Evolutionary conservation across 2,113 vertebrate genomes (phyloP), one percentile per base, ranked within the genome.

Genomic region (Ellobius talpinus): DNA sequence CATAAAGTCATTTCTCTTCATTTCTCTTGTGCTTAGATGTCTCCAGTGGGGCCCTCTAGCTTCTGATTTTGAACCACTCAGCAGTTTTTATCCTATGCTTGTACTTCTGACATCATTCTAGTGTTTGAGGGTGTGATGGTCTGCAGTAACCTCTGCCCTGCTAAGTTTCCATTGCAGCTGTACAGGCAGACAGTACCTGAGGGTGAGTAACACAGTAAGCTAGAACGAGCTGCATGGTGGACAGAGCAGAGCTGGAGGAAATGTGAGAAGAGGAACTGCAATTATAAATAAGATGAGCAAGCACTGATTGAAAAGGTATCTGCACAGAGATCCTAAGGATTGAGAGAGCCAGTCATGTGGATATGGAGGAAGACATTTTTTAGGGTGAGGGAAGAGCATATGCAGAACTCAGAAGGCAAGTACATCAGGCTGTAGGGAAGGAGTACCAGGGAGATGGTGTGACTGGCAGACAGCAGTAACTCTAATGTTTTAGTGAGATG

Each of bases 51-150:
- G 12, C n/a, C 42, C 31, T 93, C 7, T 78, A 87, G 39, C 36
- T 89, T 89, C 12, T 82, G 63, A 78, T 84, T 94, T 91, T 90
- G 14, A 82, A 47, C 70, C 86, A 93, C 82, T 84, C 91, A 70
- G 84, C 78, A 77, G 61, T 96, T 91, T 88, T 90, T 29, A 87
- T 91, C 78, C 66, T 91, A 24, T 19, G n/a, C 13, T 84, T 88
- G 4, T 33, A 26, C 55, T 96, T 91, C 70, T 92, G 82, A 89
- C 33, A 81, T 3, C 68, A 23, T 93, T 94, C 63, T 94, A 45
- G 87, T 86, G 39, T 91, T 91, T 91, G 87, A 91, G 66, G 23
- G 66, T 87, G 73, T 91, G 55, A 13, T 23, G 89, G 5, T 91
- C 73, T 96, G 55, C 13, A 86, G 92, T 89, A 89, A 29, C 58